A percentile compares a stretch with the other conserved stretches of the same genome.
These are phyloP conservation scores for cat (Felis catus) DNA, from an alignment of 2,113 vertebrate species.

Conservation along the genomic window F.catus_Fca126_mat1.0 CM031413.1:98750501-98751000, in stretches of 20 bases:
- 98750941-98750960: background rate
- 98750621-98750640: background rate
- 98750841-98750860: background rate
- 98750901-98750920: background rate
- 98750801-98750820: background rate
- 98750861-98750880: background rate
- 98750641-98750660: background rate
- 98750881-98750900: background rate
- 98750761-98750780: background rate
- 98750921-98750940: background rate
- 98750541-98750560: background rate
- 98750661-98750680: background rate
- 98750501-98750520: background rate
- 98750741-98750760: background rate
- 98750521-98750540: background rate
- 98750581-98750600: background rate
- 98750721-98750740: background rate
- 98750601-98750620: background rate
- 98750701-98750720: background rate
- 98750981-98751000: background rate
- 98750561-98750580: background rate
- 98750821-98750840: background rate
- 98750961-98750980: background rate
- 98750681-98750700: background rate
- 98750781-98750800: background rate